phyloP scores from a whole-genome alignment of 2,888 invertebrate species.

The Diplolepis rosae region DNA sequence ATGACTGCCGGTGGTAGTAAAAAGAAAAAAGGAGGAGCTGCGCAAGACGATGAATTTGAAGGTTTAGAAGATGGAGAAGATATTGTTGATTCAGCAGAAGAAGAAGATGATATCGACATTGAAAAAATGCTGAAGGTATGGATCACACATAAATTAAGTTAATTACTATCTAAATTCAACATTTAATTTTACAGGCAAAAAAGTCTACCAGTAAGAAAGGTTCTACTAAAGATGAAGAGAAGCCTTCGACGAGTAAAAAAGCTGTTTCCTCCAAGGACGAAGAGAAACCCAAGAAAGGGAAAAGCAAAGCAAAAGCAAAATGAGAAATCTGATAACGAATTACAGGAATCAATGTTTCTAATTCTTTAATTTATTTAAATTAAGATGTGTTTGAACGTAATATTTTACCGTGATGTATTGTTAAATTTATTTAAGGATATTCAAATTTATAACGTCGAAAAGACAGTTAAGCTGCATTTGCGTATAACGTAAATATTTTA shows the following conservation, averaged over 20 bases:
- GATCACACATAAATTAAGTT: background rate
- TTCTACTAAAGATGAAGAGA: conserved; percentile 42
- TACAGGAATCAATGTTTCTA: background rate
- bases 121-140: conserved; percentile 88
- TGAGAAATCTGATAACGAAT: conserved; percentile 35
- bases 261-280: conserved; percentile 42
- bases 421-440: background rate
- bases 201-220: conserved; percentile 52
- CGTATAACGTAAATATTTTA: background rate
- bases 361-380: background rate
- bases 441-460: background rate
- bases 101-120: conserved; percentile 79
- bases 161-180: background rate
- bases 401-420: background rate
- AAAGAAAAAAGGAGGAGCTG: conserved; percentile 72
- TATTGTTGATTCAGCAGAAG: conserved; percentile 71
- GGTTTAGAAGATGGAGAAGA: conserved; percentile 72
- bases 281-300: conserved; percentile 55
- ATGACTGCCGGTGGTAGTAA: conserved; percentile 78
- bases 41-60: conserved; percentile 71
- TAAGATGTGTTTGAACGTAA: background rate
- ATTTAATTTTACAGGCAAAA: conserved; percentile 44
- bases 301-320: conserved; percentile 60
- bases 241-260: conserved; percentile 47
- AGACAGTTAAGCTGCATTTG: background rate